phyloP scores from a whole-genome alignment of 1,140 invertebrate genomes.

The Colletes gigas region DNA sequence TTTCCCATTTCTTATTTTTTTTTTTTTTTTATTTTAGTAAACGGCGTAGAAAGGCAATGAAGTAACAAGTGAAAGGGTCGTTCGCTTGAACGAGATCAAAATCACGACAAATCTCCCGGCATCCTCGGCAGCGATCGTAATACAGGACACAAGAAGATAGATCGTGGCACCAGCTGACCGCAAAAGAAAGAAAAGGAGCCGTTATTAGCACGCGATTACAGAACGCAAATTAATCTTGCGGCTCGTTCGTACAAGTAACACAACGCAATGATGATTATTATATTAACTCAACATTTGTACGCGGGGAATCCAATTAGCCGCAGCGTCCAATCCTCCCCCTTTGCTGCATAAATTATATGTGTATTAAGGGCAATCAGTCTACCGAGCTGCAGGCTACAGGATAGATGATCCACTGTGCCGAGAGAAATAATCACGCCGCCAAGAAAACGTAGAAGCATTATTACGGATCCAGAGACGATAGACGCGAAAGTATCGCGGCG shows the following conservation, averaged over 20 bases:
- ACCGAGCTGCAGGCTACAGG: conserved; percentile 20
- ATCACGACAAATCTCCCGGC: conserved; percentile 21
- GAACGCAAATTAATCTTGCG: conserved; percentile 61
- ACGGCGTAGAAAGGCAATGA: conserved; percentile 10
- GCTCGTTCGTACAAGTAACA: conserved; percentile 18
- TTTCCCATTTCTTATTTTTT: not conserved
- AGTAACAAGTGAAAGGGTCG: conserved; percentile 36
- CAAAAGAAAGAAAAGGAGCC: conserved; percentile 48
- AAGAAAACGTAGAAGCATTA: conserved; percentile 26
- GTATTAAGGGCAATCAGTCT: conserved; percentile 69
- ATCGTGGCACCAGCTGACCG: conserved; percentile 10
- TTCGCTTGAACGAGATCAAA: conserved; percentile 34
- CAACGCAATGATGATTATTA: conserved; percentile 59
- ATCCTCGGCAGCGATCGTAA: not conserved
- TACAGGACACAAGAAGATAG: conserved; percentile 22
- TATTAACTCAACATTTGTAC: conserved; percentile 60
- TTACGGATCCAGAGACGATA: conserved; percentile 18
- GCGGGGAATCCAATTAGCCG: conserved; percentile 51
- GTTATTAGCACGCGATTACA: conserved; percentile 66
- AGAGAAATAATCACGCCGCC: conserved; percentile 16
- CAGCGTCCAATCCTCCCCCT: not conserved
- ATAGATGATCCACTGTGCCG: conserved; percentile 26
- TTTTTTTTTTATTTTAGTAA: not conserved
- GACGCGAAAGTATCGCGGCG: conserved; percentile 28
- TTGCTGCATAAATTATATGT: conserved; percentile 62